Conservation (phyloP, 2,797 vertebrate genomes). For the Gymnodraco acuticeps region DNA sequence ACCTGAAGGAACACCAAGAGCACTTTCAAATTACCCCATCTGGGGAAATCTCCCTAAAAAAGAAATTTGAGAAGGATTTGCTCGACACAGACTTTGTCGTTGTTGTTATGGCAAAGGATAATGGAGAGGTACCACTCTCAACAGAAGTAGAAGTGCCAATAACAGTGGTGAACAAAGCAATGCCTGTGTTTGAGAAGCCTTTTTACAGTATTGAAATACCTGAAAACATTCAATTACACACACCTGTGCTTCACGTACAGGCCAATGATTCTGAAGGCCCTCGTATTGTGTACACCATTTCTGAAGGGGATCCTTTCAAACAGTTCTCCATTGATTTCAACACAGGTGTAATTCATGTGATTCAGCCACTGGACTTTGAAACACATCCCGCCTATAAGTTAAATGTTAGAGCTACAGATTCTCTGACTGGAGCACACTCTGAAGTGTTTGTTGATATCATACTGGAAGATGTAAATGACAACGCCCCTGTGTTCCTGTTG, state of each 20-base stretch:
- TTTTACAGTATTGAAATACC: conserved; percentile 97
- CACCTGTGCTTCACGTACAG: conserved; percentile 94
- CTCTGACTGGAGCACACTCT: conserved; percentile 91
- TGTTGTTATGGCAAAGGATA: conserved; percentile 90
- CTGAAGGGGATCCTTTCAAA: conserved; percentile 94
- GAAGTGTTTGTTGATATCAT: conserved; percentile 97
- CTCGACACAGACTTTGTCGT: conserved; percentile 91
- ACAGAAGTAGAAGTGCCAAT: conserved; percentile 90
- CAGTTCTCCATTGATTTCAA: conserved; percentile 97
- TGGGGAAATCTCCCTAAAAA: conserved; percentile 93
- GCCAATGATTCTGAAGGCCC: conserved; percentile 95
- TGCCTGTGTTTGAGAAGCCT: conserved; percentile 95
- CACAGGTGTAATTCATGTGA: conserved; percentile 93
- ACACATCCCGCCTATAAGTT: conserved; percentile 96
- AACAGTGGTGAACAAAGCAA: conserved; percentile 94
- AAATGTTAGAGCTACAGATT: conserved; percentile 93
- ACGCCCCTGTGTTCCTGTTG: conserved; percentile 89
- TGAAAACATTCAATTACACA: conserved; percentile 92
- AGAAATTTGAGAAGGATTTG: conserved; percentile 90
- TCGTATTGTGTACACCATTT: conserved; percentile 95
- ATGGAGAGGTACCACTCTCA: conserved; percentile 90
- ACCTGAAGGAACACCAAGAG: conserved; percentile 90
- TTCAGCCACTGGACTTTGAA: conserved; percentile 94
- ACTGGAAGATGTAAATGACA: conserved; percentile 96
- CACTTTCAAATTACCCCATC: conserved; percentile 89